phyloP scores from a whole-genome alignment of 1,140 invertebrate species.

The Orius laevigatus region DNA sequence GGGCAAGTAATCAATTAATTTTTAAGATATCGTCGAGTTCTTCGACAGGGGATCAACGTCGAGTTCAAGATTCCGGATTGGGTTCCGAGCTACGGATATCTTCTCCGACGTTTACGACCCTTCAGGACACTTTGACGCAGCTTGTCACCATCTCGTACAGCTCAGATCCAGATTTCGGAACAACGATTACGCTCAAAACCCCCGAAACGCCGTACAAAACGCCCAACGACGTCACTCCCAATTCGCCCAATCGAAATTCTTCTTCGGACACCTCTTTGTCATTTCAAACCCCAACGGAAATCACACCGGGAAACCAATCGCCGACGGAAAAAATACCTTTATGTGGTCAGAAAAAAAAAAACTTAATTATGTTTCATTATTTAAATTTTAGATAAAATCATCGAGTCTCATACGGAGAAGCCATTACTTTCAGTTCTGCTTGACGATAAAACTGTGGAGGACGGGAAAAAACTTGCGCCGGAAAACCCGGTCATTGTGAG shows the following conservation, averaged over 20 bases:
- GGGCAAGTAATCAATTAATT: too few relatives aligned
- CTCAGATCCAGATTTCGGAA: conserved; percentile 6
- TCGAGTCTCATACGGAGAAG: conserved; percentile 4
- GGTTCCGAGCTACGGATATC: conserved; percentile 1
- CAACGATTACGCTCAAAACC: conserved; percentile 1
- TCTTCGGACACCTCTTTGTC: conserved; percentile 13
- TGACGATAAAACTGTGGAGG: not conserved
- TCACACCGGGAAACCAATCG: conserved; percentile 11
- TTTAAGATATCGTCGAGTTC: too few relatives aligned
- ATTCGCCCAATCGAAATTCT: conserved; percentile 11
- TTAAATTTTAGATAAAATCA: not conserved
- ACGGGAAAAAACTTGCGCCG: too few relatives aligned
- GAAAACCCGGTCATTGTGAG: too few relatives aligned
- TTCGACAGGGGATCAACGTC: not conserved
- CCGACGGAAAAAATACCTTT: conserved; percentile 7
- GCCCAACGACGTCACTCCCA: conserved; percentile 13
- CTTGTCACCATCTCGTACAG: conserved; percentile 14
- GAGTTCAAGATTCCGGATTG: conserved; percentile 8
- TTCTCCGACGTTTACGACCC: conserved; percentile 7
- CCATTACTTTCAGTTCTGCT: conserved; percentile 12
- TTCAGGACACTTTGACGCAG: conserved; percentile 16
- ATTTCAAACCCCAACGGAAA: conserved; percentile 17
- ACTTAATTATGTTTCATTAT: not conserved
- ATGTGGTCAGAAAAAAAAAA: not conserved
- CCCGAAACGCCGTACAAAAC: conserved; percentile 15